phyloP scores from a whole-genome alignment of 2,888 invertebrate genomes.

The Tenthredo amoena region DNA sequence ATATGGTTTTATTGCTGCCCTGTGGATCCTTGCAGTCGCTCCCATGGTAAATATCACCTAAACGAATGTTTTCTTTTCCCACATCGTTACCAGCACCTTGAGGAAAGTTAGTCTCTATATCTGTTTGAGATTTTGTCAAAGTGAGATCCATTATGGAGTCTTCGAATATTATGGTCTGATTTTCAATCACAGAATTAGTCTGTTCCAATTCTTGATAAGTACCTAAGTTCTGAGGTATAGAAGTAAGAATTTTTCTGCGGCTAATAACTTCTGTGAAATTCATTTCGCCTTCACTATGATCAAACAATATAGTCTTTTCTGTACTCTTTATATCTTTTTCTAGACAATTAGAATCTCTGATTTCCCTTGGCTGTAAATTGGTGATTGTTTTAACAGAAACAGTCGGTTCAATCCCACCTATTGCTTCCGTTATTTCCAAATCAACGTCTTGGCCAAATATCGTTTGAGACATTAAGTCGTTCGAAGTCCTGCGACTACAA shows the following conservation, averaged over 20 bases:
- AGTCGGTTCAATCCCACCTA: slow-evolving; percentile 22
- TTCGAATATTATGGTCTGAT: slow-evolving; percentile 44
- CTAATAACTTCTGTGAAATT: slow-evolving; percentile 25
- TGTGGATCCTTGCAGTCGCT: not conserved
- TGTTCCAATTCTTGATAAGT: not conserved
- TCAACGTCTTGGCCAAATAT: slow-evolving; percentile 17
- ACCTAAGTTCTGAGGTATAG: not conserved
- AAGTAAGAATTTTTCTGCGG: not conserved
- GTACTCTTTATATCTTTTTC: not conserved
- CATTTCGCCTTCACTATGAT: slow-evolving; percentile 13
- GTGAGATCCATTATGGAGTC: slow-evolving; percentile 45
- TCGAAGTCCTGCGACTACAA: not conserved
- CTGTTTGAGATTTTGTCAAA: slow-evolving; percentile 8
- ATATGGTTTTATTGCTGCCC: slow-evolving; percentile 6
- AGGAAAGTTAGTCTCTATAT: not conserved
- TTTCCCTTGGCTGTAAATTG: not conserved
- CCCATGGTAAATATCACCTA: not conserved
- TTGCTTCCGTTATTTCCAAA: slow-evolving; percentile 23
- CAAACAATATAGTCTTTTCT: not conserved
- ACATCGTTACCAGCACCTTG: not conserved
- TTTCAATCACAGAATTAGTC: not conserved
- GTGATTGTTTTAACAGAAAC: not conserved
- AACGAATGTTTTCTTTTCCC: slow-evolving; percentile 1
- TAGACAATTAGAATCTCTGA: not conserved
- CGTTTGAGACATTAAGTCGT: not conserved